Percentiles rank a stretch among this genome's conserved stretches.
Conservation (phyloP, 2,113 vertebrate species). For the Anarhynchus alexandrinus region DNA sequence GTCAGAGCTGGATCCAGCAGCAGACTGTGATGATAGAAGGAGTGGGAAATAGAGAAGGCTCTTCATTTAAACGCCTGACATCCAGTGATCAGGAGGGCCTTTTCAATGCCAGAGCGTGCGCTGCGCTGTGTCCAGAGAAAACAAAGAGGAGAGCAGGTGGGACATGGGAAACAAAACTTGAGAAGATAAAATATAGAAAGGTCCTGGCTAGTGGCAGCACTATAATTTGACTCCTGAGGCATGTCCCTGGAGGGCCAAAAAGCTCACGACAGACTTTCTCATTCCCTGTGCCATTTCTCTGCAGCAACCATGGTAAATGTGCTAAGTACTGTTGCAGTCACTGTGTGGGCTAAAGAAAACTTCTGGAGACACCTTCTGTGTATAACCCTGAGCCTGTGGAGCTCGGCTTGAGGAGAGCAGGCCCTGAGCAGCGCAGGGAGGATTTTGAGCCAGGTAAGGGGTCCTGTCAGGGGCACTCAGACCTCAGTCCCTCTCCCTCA, state of each 20-base stretch:
- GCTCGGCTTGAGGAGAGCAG: not conserved
- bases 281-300: not conserved
- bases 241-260: not conserved
- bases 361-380: too few relatives aligned
- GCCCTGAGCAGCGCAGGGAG: rapidly evolving
- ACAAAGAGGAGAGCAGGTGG: not conserved
- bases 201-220: not conserved
- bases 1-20: not conserved
- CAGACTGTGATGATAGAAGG: rapidly evolving
- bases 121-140: rapidly evolving
- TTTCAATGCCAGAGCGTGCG: not conserved
- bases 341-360: not conserved
- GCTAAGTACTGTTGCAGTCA: rapidly evolving
- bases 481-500: too few relatives aligned
- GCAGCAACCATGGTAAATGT: not conserved
- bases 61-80: rapidly evolving
- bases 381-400: not conserved
- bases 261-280: rapidly evolving
- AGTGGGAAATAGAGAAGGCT: not conserved
- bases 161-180: not conserved
- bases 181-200: not conserved
- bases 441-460: too few relatives aligned
- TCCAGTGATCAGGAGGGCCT: not conserved
- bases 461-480: too few relatives aligned
- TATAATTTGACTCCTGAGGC: not conserved